Percentiles rank a stretch among this genome's conserved stretches.
Evolutionary conservation across 2,113 vertebrate genomes (phyloP).

Genomic region (Zingel zingel): DNA sequence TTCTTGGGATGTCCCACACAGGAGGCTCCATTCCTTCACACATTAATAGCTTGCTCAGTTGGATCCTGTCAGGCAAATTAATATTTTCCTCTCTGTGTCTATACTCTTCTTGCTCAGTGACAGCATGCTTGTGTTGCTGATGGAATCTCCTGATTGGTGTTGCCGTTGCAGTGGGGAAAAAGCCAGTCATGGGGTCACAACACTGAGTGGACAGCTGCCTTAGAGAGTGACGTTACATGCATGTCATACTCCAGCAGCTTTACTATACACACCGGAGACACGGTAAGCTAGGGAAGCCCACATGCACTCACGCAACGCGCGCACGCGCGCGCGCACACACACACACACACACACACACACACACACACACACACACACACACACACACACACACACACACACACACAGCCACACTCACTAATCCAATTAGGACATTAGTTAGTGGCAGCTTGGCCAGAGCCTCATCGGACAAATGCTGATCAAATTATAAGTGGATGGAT

Average conservation of each 20-base stretch:
- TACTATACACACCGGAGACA: conserved; percentile 48
- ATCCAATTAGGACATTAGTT: conserved; percentile 79
- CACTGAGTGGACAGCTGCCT: conserved; percentile 39
- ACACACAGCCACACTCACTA: conserved; percentile 43
- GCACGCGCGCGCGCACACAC: background rate
- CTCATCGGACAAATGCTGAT: conserved; percentile 71
- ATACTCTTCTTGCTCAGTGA: conserved; percentile 36
- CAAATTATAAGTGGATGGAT: conserved; percentile 75
- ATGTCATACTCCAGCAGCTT: conserved; percentile 62
- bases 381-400: background rate
- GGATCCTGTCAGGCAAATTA: conserved; percentile 39
- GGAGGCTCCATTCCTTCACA: background rate
- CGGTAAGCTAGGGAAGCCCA: conserved; percentile 68
- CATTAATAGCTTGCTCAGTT: conserved; percentile 13
- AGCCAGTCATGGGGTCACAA: conserved; percentile 56
- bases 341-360: background rate
- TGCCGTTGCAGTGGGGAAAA: conserved; percentile 54
- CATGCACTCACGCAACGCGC: conserved; percentile 15
- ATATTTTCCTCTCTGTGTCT: conserved; percentile 30
- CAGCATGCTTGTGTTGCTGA: conserved; percentile 32
- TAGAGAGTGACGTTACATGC: conserved; percentile 54
- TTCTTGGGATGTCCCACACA: background rate
- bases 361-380: background rate
- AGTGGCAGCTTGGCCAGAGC: conserved; percentile 54
- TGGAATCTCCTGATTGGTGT: conserved; percentile 54